Evolutionary conservation across 53 echinoderm and acorn worm genomes (phyloP), one percentile per base, ranked within the genome.

Genomic region (Astropecten irregularis): DNA sequence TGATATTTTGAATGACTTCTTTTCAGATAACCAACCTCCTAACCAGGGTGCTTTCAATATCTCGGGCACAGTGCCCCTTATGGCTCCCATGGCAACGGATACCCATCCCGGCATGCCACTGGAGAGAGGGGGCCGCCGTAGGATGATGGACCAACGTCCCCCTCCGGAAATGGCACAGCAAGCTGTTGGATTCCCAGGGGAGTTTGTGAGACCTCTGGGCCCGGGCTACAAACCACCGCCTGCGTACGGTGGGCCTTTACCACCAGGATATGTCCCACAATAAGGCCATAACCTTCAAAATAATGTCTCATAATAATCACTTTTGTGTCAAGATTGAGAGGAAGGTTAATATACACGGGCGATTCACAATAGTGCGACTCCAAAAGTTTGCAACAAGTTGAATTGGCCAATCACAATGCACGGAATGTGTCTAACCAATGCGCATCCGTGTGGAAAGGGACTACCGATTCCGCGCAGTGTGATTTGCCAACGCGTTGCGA

Each of bases 241-340:
- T 26, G 16, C 31, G 2, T 71, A 49, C n/a, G n/a, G n/a, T 18
- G 71, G 46, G 49, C 71, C 71, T 2, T 8, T 71, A 3, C 71
- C 50, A 19, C 71, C 71, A 23, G 71, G 71, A n/a, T 71, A 71
- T 40, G 50, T 71, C 29, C 51, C 50, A 71, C 28, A 42, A n/a
- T n/a, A n/a, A n/a, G n/a, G n/a, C n/a, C n/a, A n/a, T n/a, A n/a
- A n/a, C n/a, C n/a, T n/a, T n/a, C n/a, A n/a, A n/a, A n/a, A n/a
- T n/a, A n/a, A n/a, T n/a, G n/a, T n/a, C n/a, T n/a, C n/a, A n/a
- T n/a, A n/a, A n/a, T n/a, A n/a, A n/a, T n/a, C n/a, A n/a, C n/a
- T n/a, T n/a, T n/a, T n/a, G n/a, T n/a, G n/a, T n/a, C n/a, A n/a
- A n/a, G n/a, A n/a, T n/a, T n/a, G n/a, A n/a, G n/a, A n/a, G n/a